These are phyloP conservation scores for Garrulus glandarius DNA, from an alignment of 2,797 vertebrate genomes.

Conservation along the genomic window DNA sequence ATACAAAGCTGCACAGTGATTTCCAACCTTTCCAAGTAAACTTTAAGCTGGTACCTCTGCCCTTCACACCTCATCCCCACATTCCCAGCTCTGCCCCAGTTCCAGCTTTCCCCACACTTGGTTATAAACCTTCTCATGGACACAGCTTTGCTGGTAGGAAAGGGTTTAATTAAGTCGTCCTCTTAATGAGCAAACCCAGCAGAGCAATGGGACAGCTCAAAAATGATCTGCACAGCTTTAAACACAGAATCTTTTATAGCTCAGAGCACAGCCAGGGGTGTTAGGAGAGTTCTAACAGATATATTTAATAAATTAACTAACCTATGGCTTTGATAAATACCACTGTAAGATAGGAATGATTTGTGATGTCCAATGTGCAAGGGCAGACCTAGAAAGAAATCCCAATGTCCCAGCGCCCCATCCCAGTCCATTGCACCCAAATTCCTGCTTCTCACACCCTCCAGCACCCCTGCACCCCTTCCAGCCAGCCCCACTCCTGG, in stretches of 20 bases:
- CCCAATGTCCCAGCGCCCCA: background rate
- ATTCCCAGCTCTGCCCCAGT: background rate
- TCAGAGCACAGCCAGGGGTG: too few species aligned
- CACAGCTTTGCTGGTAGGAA: background rate
- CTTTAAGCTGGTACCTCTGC: too few species aligned
- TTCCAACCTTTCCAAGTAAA: background rate
- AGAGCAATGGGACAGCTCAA: background rate
- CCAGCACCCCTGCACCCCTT: too few species aligned
- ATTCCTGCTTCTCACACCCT: background rate
- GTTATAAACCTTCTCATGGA: background rate
- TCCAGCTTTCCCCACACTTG: background rate
- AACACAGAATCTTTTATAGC: background rate
- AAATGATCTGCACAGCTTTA: background rate
- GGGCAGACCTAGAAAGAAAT: background rate
- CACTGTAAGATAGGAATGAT: fast-evolving
- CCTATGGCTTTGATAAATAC: background rate
- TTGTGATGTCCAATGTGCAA: background rate
- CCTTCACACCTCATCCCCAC: background rate
- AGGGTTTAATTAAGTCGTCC: background rate
- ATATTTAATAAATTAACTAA: background rate
- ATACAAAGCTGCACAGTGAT: background rate
- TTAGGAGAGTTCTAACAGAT: background rate
- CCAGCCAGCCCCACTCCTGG: background rate
- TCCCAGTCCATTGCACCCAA: fast-evolving
- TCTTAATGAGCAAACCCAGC: background rate